Evolutionary conservation across 2,888 invertebrate genomes (phyloP).

Genomic region (Drosophila gaucha): DNA sequence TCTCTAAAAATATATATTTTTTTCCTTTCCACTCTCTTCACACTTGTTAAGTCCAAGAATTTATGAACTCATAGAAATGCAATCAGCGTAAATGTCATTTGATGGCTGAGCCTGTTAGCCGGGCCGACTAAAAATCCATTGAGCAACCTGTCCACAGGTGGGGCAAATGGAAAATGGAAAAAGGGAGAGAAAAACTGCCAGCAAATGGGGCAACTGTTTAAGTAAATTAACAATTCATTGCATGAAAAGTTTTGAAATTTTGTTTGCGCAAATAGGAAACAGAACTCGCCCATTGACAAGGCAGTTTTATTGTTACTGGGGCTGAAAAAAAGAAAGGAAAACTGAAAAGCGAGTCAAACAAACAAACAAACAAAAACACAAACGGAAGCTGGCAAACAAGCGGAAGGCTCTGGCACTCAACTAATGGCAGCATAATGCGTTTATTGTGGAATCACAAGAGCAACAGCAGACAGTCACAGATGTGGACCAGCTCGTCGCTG

Average conservation of each 20-base stretch:
- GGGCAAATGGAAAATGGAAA: constrained; percentile 11
- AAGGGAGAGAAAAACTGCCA: neutral
- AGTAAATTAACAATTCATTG: constrained; percentile 76
- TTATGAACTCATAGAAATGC: constrained; percentile 46
- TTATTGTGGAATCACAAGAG: constrained; percentile 71
- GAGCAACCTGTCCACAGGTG: constrained; percentile 11
- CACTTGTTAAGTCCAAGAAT: constrained; percentile 3
- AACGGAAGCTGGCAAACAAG: constrained; percentile 78
- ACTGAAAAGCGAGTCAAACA: constrained; percentile 41
- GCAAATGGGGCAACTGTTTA: constrained; percentile 58
- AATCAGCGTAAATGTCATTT: constrained; percentile 64
- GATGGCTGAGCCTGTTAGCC: constrained; percentile 52
- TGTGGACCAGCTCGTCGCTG: constrained; percentile 25
- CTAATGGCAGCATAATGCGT: constrained; percentile 80
- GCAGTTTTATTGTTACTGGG: constrained; percentile 64
- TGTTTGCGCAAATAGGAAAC: constrained; percentile 20
- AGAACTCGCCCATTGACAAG: constrained; percentile 33
- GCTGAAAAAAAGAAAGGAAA: constrained; percentile 24
- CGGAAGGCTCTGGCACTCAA: constrained; percentile 79
- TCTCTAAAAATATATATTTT: neutral
- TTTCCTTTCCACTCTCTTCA: neutral
- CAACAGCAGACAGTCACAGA: constrained; percentile 40
- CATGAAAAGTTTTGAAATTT: constrained; percentile 62
- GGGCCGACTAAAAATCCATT: constrained; percentile 43
- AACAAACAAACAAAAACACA: constrained; percentile 55